Conservation (phyloP, 2,113 vertebrate species). For the Piaya cayana region DNA sequence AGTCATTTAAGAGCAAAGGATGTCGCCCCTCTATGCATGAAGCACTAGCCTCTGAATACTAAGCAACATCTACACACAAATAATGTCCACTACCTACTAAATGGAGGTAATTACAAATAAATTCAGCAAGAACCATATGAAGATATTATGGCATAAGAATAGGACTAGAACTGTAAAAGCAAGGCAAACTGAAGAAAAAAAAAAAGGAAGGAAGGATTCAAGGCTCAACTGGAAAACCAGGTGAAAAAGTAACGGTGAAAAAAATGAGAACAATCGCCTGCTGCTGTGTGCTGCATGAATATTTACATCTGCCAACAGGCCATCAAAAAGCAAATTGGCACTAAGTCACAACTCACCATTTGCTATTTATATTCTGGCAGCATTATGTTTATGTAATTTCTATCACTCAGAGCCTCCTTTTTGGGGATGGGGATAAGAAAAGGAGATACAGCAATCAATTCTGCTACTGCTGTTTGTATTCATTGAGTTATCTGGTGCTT, state of each 20-base stretch:
- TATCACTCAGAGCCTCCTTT: constrained; percentile 17
- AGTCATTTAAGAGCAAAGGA: neutral
- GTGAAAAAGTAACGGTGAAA: neutral
- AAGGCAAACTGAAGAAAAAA: neutral
- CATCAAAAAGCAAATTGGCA: constrained; percentile 39
- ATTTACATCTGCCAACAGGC: constrained; percentile 21
- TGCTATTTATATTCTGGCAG: constrained; percentile 53
- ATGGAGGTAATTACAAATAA: neutral
- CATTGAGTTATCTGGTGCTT: neutral
- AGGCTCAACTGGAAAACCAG: neutral
- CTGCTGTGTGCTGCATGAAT: neutral
- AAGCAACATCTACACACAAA: neutral
- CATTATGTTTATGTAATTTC: constrained; percentile 1
- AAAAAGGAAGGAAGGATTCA: neutral
- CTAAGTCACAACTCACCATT: constrained; percentile 26
- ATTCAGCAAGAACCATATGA: neutral
- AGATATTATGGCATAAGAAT: neutral
- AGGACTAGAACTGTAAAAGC: neutral
- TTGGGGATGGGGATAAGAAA: neutral
- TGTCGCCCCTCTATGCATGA: neutral
- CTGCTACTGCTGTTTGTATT: constrained; percentile 3
- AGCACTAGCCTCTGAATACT: neutral
- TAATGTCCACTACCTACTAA: neutral
- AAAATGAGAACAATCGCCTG: neutral
- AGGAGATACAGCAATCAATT: neutral